Base-by-base conservation (phyloP, 1,140 invertebrate species). In the Apis cerana region DNA sequence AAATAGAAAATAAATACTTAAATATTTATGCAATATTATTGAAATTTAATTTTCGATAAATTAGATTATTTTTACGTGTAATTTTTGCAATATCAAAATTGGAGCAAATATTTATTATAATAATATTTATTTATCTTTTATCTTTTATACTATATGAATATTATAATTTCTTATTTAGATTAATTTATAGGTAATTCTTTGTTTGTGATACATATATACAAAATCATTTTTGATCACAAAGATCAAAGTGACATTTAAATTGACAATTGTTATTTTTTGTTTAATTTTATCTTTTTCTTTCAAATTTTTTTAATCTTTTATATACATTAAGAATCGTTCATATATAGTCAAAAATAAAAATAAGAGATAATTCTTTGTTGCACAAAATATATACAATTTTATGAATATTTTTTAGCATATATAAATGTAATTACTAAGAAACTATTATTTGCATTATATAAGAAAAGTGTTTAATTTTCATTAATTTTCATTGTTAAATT, bases 61-160 rank as follows among this genome's bases (percentile, higher is more conserved):
- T 75, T 62, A 72, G 52, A 71, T 64, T 48, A 17, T 54, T 50
- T 75, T 27, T 27, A 56, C 43, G 17, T 11, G 8, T 75, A 50
- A 75, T 8, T 75, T 81, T 67, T 75, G 33, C 43, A 81, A 75
- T 81, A 75, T 81, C 19, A 81, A 81, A 81, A 81, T 43, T 54
- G 48, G 33, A 58, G 54, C n/a, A 75, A 48, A 58, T 80, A 71
- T 61, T 61, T 72, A 43, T 33, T 75, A 75, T 74, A 27, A 65
- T 54, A 67, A 75, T 50, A 58, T 75, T 65, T 75, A 65, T 75
- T n/a, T n/a, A 56, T 67, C 23, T 58, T 23, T 54, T 68, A 74
- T 43, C 62, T 75, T 52, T 43, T 70, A 67, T 27, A 67, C 21
- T 65, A 21, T 65, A 21, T 64, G n/a, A 43, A 67, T 21, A 75